Percentiles rank a stretch among this genome's conserved stretches.
These are phyloP conservation scores for Anthopleura xanthogrammica DNA, from an alignment of 92 coral and sea anemone genomes.

Conservation along the genomic window DNA sequence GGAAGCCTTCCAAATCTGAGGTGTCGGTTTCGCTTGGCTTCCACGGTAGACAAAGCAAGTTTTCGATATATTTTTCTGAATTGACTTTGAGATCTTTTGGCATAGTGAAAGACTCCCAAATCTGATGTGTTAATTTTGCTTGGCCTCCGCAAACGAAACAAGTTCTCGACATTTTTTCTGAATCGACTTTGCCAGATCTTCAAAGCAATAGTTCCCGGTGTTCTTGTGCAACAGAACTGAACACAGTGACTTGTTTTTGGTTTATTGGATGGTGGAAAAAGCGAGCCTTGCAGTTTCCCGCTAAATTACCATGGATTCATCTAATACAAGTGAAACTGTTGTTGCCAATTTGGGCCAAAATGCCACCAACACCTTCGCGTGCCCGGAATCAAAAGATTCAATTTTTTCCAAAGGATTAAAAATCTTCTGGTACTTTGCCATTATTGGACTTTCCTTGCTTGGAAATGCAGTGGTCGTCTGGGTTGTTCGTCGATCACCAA, in stretches of 20 bases:
- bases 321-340: not conserved
- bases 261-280: not conserved
- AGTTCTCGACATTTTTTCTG: no score
- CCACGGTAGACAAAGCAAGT: not conserved
- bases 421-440: constrained; percentile 46
- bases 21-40: not conserved
- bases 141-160: no score
- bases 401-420: constrained; percentile 42
- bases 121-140: no score
- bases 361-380: not conserved
- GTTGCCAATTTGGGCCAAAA: not conserved
- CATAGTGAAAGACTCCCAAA: no score
- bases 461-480: constrained; percentile 66
- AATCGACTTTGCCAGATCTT: no score
- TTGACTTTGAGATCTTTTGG: no score
- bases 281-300: not conserved
- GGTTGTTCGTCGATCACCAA: constrained; percentile 50
- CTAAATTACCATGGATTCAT: not conserved
- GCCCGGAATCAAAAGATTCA: constrained; percentile 13
- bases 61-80: no score
- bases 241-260: not conserved
- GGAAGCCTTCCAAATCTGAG: not conserved
- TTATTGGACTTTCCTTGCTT: constrained; percentile 52
- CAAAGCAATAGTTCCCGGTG: no score
- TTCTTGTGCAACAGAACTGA: no score